Conservation (phyloP, 1,140 invertebrate species). For the Coenobita brevimanus region DNA sequence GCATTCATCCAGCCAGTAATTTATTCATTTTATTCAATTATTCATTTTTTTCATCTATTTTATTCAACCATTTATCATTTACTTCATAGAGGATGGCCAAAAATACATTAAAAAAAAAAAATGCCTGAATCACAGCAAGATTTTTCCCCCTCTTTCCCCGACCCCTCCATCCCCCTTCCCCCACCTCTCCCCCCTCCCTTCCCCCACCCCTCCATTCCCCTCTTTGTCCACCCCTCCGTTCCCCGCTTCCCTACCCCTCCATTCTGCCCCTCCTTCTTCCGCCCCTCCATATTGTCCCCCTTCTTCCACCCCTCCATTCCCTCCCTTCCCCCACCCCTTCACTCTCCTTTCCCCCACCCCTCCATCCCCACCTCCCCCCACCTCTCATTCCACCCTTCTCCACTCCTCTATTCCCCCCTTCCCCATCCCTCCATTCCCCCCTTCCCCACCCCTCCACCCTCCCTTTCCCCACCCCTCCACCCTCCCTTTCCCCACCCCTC, state of each 20-base stretch:
- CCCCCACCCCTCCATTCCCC: too few relatives aligned
- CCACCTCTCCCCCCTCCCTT: too few relatives aligned
- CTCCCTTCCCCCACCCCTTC: neutral
- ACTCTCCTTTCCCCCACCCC: neutral
- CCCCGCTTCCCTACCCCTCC: neutral
- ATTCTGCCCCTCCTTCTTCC: too few relatives aligned
- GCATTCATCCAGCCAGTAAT: too few relatives aligned
- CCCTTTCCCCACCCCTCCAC: neutral
- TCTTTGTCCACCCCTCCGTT: neutral
- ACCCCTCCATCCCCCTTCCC: too few relatives aligned
- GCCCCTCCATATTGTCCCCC: too few relatives aligned
- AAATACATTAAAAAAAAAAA: too few relatives aligned
- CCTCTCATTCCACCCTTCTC: neutral
- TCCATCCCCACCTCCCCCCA: neutral
- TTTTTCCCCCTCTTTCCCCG: neutral
- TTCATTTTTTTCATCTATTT: too few relatives aligned
- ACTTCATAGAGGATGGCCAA: too few relatives aligned
- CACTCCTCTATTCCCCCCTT: neutral
- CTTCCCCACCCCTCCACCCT: neutral
- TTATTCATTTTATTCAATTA: too few relatives aligned
- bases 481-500: neutral
- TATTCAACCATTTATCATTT: too few relatives aligned
- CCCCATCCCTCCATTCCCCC: neutral
- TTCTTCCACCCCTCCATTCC: neutral
- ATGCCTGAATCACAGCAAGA: too few relatives aligned